phyloP scores from a whole-genome alignment of 2,113 vertebrate species.

The Ardeotis arabs region DNA sequence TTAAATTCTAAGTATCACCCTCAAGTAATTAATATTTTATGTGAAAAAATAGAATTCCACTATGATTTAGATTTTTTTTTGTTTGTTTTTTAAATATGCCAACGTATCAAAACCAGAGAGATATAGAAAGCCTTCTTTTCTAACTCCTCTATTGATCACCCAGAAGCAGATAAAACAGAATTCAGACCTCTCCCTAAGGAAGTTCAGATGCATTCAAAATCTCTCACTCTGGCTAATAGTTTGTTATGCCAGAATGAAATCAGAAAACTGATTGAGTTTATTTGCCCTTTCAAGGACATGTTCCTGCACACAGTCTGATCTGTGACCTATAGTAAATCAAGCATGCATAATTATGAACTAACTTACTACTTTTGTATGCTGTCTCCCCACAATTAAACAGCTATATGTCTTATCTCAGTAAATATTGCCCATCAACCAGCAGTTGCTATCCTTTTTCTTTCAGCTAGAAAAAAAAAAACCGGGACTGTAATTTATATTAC shows the following conservation, averaged over 20 bases:
- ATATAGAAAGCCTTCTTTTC: not conserved
- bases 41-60: not conserved
- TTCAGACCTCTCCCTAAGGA: not conserved
- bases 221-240: not conserved
- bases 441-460: not conserved
- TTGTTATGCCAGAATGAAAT: not conserved
- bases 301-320: not conserved
- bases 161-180: not conserved
- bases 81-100: not conserved
- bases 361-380: not conserved
- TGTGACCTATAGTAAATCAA: slow-evolving; percentile 30
- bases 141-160: not conserved
- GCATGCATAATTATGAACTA: not conserved
- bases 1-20: not conserved
- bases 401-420: not conserved
- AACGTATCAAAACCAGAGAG: not conserved
- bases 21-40: not conserved
- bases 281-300: slow-evolving; percentile 7
- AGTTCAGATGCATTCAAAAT: not conserved
- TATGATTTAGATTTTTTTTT: not conserved
- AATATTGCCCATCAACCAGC: not conserved
- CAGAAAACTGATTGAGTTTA: slow-evolving; percentile 22
- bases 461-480: not conserved
- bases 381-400: not conserved
- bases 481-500: not conserved